These are phyloP conservation scores for Gymnogyps californianus DNA, from an alignment of 2,113 vertebrate genomes.

Conservation along the genomic window DNA sequence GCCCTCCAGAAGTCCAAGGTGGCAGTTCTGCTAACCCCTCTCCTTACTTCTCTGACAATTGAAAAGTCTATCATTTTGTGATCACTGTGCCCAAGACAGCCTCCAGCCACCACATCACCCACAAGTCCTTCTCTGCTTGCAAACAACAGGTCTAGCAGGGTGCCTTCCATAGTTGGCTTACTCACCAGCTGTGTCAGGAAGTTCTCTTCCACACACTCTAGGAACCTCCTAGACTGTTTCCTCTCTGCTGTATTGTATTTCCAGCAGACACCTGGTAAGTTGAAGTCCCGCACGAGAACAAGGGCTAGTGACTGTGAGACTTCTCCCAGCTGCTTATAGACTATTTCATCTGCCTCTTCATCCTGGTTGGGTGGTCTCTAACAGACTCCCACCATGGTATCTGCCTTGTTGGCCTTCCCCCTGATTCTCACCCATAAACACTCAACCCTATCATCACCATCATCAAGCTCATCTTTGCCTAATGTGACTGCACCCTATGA, in stretches of 20 bases:
- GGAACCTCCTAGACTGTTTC: background rate
- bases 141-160: background rate
- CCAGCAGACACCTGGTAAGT: background rate
- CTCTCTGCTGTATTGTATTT: background rate
- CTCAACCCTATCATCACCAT: background rate
- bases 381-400: no score
- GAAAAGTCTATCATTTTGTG: no score
- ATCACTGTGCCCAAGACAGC: no score
- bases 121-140: background rate
- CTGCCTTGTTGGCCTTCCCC: background rate
- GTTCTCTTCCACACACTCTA: background rate
- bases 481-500: background rate
- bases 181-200: background rate
- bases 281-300: background rate
- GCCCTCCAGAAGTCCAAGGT: no score
- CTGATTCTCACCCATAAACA: background rate
- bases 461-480: background rate
- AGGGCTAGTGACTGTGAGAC: background rate
- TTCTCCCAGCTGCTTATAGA: no score
- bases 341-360: no score
- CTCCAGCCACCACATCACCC: background rate
- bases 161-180: background rate
- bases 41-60: no score
- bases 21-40: no score
- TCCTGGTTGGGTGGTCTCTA: no score